Base-by-base conservation (phyloP, 2,888 invertebrate species). In the Pristionchus entomophagus region DNA sequence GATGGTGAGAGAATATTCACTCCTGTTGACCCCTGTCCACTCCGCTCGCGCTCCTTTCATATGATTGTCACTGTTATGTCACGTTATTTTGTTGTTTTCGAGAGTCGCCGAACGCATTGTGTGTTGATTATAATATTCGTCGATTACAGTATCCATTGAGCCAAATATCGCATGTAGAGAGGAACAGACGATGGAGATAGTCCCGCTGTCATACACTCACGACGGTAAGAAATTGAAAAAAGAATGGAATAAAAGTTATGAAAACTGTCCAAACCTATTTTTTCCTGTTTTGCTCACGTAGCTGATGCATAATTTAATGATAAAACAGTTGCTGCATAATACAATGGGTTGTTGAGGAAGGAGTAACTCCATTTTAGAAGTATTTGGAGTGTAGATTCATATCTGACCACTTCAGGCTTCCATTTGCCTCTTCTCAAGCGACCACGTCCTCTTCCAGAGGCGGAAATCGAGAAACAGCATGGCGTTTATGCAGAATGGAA, bases 401-500 rank as follows among this genome's bases (percentile, higher is more conserved):
- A 51, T 22, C 6, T 19, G 32, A 10, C 17, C 29, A 3, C 38
- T 45, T 41, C 49, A 65, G 83, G 83, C 38, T 84, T 84, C 65
- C 62, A 45, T 65, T 65, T 84, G 17, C 83, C 83, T 45, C 65
- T 84, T 32, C 65, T 84, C 22, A 84, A 84, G 26, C 62, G 83
- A 8, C 83, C 83, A 14, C 83, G 83, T 26, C 83, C 83, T 51
- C 62, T 84, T 35, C 83, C 83, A 1, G 32, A 62, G 5, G n/a
- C 29, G 12, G 83, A 84, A 5, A 65, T 2, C 35, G 65, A 45
- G 29, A 62, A 51, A 22, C 59, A 45, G 29, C 45, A 84, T 32
- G 83, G 83, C 26, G 32, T 84, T n/a, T 84, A 84, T 38, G 83
- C 65, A 1, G 83, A 65, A 49, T 84, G 83, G 83, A 84, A 65